Conservation (phyloP, 2,888 invertebrate species). For the Hirtodrosophila trivittata region DNA sequence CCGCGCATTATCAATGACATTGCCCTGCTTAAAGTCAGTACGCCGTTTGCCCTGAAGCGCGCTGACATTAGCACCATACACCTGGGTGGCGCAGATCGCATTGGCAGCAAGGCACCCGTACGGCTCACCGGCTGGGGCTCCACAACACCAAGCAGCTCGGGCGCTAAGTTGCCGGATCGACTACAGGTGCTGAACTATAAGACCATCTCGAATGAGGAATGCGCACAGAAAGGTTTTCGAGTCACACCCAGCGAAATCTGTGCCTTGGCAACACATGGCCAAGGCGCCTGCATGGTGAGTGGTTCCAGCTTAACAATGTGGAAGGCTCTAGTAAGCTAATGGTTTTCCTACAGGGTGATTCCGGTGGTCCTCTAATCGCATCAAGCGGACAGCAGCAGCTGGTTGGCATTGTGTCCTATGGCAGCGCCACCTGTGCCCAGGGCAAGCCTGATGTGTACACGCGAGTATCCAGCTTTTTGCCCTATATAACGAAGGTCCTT, state of each 20-base stretch:
- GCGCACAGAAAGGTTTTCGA: conserved; percentile 72
- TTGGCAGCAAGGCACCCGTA: conserved; percentile 71
- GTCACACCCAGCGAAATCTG: conserved; percentile 82
- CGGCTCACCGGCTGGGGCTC: conserved; percentile 83
- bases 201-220: conserved; percentile 82
- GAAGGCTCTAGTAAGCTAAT: not conserved
- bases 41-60: conserved; percentile 69
- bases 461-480: conserved; percentile 80
- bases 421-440: conserved; percentile 77
- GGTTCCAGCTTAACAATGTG: not conserved
- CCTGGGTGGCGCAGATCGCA: conserved; percentile 59
- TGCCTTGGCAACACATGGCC: conserved; percentile 67
- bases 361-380: conserved; percentile 82
- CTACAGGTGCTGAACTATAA: conserved; percentile 79
- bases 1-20: conserved; percentile 78
- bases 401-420: conserved; percentile 83
- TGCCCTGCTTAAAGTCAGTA: conserved; percentile 76
- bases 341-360: conserved; percentile 80
- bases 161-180: conserved; percentile 72
- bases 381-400: conserved; percentile 60
- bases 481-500: conserved; percentile 78
- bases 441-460: conserved; percentile 83
- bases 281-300: conserved; percentile 83
- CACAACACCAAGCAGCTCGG: conserved; percentile 58
- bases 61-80: conserved; percentile 58